Percentiles rank a stretch among this genome's conserved stretches.
Evolutionary conservation across 2,888 invertebrate species (phyloP).

Genomic region (Mythimna ferrago): DNA sequence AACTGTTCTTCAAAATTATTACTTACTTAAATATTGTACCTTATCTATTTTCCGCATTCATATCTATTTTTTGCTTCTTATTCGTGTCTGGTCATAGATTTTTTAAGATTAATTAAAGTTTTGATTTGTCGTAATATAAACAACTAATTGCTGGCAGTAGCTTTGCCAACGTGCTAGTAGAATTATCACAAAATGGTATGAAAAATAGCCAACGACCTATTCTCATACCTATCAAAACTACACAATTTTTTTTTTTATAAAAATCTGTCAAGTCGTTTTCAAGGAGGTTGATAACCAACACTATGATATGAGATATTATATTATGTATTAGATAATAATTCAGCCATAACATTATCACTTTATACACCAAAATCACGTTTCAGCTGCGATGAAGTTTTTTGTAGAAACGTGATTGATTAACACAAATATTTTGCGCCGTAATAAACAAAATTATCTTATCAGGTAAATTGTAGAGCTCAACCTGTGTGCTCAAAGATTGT

Average conservation of each 20-base stretch:
- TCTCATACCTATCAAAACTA: too few relatives aligned
- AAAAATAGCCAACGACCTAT: too few relatives aligned
- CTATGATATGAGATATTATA: too few relatives aligned
- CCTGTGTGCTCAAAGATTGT: not conserved
- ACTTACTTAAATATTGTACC: too few relatives aligned
- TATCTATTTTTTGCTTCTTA: not conserved
- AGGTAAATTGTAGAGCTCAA: not conserved
- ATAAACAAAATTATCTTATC: conserved; percentile 15
- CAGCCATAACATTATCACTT: too few relatives aligned
- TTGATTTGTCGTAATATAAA: too few relatives aligned
- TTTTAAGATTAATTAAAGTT: too few relatives aligned
- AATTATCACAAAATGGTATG: too few relatives aligned
- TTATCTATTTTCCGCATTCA: not conserved
- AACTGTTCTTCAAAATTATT: not conserved
- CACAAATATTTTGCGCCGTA: not conserved
- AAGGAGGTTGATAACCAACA: too few relatives aligned
- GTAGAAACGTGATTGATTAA: not conserved
- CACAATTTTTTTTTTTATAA: not conserved
- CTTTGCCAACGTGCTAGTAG: too few relatives aligned
- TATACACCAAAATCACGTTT: not conserved
- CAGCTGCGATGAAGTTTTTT: not conserved
- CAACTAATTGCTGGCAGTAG: too few relatives aligned
- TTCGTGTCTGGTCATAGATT: not conserved
- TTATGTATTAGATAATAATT: too few relatives aligned
- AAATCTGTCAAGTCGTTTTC: not conserved